Conservation (phyloP, 2,888 invertebrate genomes). For the Meiosimyza platycephala region DNA sequence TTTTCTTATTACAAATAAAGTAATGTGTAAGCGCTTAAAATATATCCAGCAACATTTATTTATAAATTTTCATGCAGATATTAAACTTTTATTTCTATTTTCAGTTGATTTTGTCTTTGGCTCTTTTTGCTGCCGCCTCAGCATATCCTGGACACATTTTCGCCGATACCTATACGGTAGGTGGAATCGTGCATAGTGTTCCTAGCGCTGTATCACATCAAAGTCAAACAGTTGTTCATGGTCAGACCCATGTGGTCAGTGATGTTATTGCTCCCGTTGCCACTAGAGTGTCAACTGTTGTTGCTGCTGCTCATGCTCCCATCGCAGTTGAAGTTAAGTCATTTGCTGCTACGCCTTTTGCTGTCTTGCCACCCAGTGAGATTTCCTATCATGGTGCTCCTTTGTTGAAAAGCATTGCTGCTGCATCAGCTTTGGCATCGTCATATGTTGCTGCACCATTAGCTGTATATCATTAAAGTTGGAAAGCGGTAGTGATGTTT, state of each 20-base stretch:
- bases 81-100: conserved; percentile 16
- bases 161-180: conserved; percentile 21
- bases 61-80: background rate
- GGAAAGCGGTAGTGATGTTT: background rate
- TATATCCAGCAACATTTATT: too few species aligned
- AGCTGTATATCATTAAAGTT: background rate
- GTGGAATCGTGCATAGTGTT: conserved; percentile 24
- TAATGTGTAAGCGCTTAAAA: background rate
- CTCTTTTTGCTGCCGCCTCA: conserved; percentile 64
- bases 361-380: conserved; percentile 29
- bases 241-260: conserved; percentile 61
- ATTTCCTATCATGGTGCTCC: conserved; percentile 33
- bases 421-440: conserved; percentile 17
- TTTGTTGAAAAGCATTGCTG: conserved; percentile 27
- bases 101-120: conserved; percentile 23
- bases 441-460: background rate
- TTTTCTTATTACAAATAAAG: too few species aligned
- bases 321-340: background rate
- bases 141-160: conserved; percentile 60
- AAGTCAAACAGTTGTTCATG: conserved; percentile 67
- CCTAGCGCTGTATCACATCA: conserved; percentile 64
- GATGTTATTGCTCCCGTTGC: conserved; percentile 50
- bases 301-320: background rate
- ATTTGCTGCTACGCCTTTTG: background rate
- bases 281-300: background rate